Conservation (phyloP, 2,888 invertebrate genomes). For the Cabera pusaria region DNA sequence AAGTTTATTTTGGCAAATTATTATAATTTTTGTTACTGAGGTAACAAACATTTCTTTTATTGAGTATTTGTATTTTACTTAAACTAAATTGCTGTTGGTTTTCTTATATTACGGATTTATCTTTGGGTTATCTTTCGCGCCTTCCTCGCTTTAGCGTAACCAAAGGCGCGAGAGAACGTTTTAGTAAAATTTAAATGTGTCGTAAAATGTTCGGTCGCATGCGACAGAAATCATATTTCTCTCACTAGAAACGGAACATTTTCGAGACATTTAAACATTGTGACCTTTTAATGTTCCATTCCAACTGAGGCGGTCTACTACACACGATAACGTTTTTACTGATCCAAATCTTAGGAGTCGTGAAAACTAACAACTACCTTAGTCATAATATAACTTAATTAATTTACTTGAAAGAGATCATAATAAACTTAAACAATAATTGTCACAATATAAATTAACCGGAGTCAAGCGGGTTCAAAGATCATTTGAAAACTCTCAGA, state of each 20-base stretch:
- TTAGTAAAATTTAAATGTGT: conserved; percentile 43
- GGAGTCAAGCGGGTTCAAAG: conserved; percentile 16
- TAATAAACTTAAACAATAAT: conserved; percentile 77
- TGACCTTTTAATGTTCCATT: conserved; percentile 42
- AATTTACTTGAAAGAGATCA: conserved; percentile 76
- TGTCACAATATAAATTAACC: conserved; percentile 68
- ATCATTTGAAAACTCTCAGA: conserved; percentile 20
- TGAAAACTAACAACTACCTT: conserved; percentile 35
- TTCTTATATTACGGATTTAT: conserved; percentile 10
- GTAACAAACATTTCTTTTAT: conserved; percentile 55
- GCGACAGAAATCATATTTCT: conserved; percentile 66
- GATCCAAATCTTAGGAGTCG: conserved; percentile 30
- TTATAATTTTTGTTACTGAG: conserved; percentile 38
- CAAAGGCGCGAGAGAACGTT: conserved; percentile 41
- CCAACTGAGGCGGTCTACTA: conserved; percentile 24
- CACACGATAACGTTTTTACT: conserved; percentile 31
- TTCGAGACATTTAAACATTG: conserved; percentile 51
- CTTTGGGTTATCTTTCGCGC: conserved; percentile 34
- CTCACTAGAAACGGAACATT: conserved; percentile 37
- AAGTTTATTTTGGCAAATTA: conserved; percentile 43
- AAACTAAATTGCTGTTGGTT: conserved; percentile 43
- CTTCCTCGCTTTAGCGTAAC: conserved; percentile 42
- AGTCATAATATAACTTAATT: conserved; percentile 69
- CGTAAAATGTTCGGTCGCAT: conserved; percentile 48
- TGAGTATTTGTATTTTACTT: conserved; percentile 79